These are phyloP conservation scores for Microctenopoma lineatum DNA, from an alignment of 2,797 vertebrate species.

Conservation along the genomic window DNA sequence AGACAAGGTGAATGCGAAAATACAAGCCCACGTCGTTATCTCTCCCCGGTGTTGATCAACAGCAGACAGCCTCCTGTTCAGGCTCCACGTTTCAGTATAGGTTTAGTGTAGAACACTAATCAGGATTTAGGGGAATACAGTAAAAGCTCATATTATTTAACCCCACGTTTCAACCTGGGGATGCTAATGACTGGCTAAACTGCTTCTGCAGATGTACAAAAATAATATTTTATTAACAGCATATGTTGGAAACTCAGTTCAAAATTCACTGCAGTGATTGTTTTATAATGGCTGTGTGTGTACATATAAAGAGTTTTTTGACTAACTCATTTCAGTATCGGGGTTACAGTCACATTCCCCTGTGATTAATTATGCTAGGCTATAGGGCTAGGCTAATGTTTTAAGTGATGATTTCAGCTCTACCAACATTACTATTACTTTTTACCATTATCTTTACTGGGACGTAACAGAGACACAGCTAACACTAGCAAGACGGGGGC, in stretches of 20 bases:
- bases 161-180: constrained; percentile 55
- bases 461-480: background rate
- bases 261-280: constrained; percentile 29
- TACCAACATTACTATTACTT: background rate
- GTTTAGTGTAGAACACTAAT: constrained; percentile 51
- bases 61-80: constrained; percentile 55
- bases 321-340: background rate
- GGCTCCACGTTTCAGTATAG: constrained; percentile 35
- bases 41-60: constrained; percentile 56
- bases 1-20: constrained; percentile 36
- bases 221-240: constrained; percentile 61
- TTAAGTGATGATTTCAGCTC: background rate
- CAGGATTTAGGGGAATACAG: constrained; percentile 51
- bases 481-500: background rate
- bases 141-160: constrained; percentile 58
- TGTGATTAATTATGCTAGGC: background rate
- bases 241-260: constrained; percentile 45
- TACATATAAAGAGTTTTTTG: constrained; percentile 1
- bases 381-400: no score
- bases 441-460: background rate
- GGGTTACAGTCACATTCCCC: background rate
- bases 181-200: constrained; percentile 47
- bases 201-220: constrained; percentile 70
- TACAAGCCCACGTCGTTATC: constrained; percentile 26
- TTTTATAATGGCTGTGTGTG: constrained; percentile 24